Base-by-base conservation (phyloP, 2,888 invertebrate species). In the Hemistola chrysoprasaria region DNA sequence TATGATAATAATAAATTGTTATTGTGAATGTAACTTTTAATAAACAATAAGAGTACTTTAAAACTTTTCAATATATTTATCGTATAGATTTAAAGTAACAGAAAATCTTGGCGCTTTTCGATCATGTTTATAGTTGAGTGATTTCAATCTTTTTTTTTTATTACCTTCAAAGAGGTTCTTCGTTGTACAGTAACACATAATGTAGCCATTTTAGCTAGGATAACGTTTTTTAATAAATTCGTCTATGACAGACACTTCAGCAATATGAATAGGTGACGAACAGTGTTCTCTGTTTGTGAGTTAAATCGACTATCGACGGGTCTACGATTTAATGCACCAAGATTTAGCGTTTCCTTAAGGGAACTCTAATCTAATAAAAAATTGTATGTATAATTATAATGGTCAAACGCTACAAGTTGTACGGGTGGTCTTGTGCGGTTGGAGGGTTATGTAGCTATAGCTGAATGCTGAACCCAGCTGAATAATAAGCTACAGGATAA, bases 21-120 rank as follows among this genome's bases (percentile, higher is more conserved):
- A 87, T 85, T 73, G 86, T 86, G 87, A 76, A 77, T 85, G 86
- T 88, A 87, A 85, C 80, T 77, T 86, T 84, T 82, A 78, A 78
- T 78, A 75, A 81, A 72, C 74, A 68, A 68, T 83, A 79, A 81
- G 80, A 77, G 62, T 74, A 77, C 59, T 73, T 75, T 68, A 69
- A 74, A 65, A 63, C 65, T 72, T 78, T 78, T 76, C 79, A 71
- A 72, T 67, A n/a, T n/a, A 71, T 74, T 60, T 72, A 76, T 72
- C 67, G 67, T 60, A 66, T 68, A 67, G 61, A 65, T 55, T 61
- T 62, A 64, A 62, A 49, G 58, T 60, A 52, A 71, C 65, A 65
- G 70, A 50, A 50, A 46, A 40, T 56, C 60, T 79, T 70, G 70
- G 69, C 76, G 83, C 82, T 84, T 83, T 71, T 72, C 68, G 66